Conservation (phyloP, 2,888 invertebrate species). For the Ganaspis brasiliensis region DNA sequence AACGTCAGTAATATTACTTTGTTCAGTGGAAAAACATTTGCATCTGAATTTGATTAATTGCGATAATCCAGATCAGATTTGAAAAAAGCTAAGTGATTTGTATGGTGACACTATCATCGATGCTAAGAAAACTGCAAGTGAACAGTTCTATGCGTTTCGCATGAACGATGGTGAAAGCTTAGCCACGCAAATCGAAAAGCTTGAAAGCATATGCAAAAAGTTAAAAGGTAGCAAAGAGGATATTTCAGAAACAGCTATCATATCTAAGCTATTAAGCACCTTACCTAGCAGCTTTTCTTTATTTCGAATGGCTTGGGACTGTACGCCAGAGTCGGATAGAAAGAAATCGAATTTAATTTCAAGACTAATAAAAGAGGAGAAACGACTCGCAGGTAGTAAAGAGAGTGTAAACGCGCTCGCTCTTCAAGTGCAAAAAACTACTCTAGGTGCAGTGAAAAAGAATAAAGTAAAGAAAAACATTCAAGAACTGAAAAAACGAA, state of each 20-base stretch:
- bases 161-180: not conserved
- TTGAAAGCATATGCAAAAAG: not conserved
- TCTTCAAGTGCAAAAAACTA: not conserved
- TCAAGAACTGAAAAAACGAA: too few relatives aligned
- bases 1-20: slow-evolving; percentile 39
- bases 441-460: not conserved
- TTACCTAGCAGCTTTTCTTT: not conserved
- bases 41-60: slow-evolving; percentile 15
- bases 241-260: not conserved
- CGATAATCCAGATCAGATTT: not conserved
- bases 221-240: too few relatives aligned
- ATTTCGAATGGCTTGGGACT: slow-evolving; percentile 51
- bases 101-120: not conserved
- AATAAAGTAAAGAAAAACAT: not conserved
- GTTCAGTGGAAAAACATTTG: not conserved
- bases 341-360: too few relatives aligned
- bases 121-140: not conserved
- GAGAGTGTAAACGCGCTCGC: not conserved
- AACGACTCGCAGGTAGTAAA: too few relatives aligned
- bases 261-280: not conserved
- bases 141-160: not conserved
- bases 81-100: not conserved
- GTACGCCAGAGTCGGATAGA: slow-evolving; percentile 41
- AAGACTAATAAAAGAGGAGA: slow-evolving; percentile 41
- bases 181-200: slow-evolving; percentile 29